These are phyloP conservation scores for Yponomeuta sedellus DNA, from an alignment of 2,888 invertebrate genomes.

Conservation along the genomic window DNA sequence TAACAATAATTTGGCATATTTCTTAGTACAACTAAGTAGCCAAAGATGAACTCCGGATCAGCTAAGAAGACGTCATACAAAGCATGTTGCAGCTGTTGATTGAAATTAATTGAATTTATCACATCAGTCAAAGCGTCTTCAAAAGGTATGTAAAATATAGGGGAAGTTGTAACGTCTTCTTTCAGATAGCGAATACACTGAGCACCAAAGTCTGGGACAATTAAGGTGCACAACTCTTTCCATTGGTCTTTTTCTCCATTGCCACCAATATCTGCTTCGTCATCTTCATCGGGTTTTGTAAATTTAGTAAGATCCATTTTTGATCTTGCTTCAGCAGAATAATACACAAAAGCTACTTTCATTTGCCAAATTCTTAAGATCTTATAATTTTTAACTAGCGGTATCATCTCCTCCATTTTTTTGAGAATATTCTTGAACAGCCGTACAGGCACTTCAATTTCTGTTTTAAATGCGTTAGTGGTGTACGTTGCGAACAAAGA, in stretches of 20 bases:
- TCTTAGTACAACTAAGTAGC: slow-evolving; percentile 37
- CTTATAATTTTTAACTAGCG: slow-evolving; percentile 42
- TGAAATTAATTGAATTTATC: neutral
- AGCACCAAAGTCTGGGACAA: slow-evolving; percentile 36
- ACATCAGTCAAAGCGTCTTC: slow-evolving; percentile 3
- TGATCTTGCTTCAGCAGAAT: neutral
- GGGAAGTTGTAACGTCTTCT: slow-evolving; percentile 43
- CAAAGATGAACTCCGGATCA: slow-evolving; percentile 36
- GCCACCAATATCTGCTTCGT: slow-evolving; percentile 15
- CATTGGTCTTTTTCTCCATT: slow-evolving; percentile 22
- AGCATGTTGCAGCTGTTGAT: neutral
- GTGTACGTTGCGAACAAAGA: neutral
- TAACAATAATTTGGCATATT: slow-evolving; percentile 23
- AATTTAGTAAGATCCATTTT: neutral
- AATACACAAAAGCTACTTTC: slow-evolving; percentile 26
- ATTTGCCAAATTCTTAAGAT: slow-evolving; percentile 43
- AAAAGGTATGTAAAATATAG: slow-evolving; percentile 25
- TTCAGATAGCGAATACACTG: slow-evolving; percentile 38
- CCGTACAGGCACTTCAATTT: slow-evolving; percentile 32
- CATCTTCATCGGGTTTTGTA: neutral
- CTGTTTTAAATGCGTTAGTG: slow-evolving; percentile 25
- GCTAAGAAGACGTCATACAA: slow-evolving; percentile 34
- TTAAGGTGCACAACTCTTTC: slow-evolving; percentile 28
- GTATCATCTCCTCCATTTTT: slow-evolving; percentile 31
- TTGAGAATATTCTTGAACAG: slow-evolving; percentile 33